Evolutionary conservation across 2,888 invertebrate genomes (phyloP).

Genomic region (Lordiphosa fenestrarum): DNA sequence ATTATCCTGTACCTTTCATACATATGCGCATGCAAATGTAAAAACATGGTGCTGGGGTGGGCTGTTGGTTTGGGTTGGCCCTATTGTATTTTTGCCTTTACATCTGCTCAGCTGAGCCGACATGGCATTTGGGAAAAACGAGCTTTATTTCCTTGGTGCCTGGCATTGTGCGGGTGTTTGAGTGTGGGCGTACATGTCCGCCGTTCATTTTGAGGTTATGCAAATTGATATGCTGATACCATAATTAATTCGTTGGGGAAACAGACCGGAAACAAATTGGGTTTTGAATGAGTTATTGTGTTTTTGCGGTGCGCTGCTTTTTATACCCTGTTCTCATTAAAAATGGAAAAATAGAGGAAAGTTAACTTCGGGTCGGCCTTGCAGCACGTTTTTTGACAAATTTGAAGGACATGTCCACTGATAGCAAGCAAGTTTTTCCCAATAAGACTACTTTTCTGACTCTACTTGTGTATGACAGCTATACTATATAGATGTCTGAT

Average conservation of each 20-base stretch:
- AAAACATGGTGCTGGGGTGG: slow-evolving; percentile 1
- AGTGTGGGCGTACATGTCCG: slow-evolving; percentile 39
- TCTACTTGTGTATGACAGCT: no score
- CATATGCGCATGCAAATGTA: no score
- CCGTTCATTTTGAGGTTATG: slow-evolving; percentile 72
- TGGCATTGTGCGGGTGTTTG: slow-evolving; percentile 15
- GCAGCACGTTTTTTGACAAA: no score
- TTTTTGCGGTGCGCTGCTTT: slow-evolving; percentile 62
- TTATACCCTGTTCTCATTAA: no score
- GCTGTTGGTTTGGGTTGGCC: slow-evolving; percentile 27
- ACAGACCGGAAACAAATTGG: slow-evolving; percentile 73
- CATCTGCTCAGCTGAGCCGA: slow-evolving; percentile 70
- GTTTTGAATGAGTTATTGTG: slow-evolving; percentile 74
- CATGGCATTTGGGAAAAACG: slow-evolving; percentile 70
- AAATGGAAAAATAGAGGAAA: no score
- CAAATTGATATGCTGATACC: slow-evolving; percentile 75
- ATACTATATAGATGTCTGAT: no score
- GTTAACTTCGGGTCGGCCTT: no score
- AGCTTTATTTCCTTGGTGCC: slow-evolving; percentile 53
- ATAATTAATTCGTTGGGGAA: slow-evolving; percentile 73
- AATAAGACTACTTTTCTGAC: no score
- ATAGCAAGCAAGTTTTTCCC: no score
- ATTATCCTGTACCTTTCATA: slow-evolving; percentile 1
- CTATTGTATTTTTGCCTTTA: slow-evolving; percentile 68
- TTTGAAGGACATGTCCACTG: no score